Evolutionary conservation across 2,888 invertebrate species (phyloP), one percentile per base, ranked within the genome.

Genomic region (Acanthosepion pharaonis): DNA sequence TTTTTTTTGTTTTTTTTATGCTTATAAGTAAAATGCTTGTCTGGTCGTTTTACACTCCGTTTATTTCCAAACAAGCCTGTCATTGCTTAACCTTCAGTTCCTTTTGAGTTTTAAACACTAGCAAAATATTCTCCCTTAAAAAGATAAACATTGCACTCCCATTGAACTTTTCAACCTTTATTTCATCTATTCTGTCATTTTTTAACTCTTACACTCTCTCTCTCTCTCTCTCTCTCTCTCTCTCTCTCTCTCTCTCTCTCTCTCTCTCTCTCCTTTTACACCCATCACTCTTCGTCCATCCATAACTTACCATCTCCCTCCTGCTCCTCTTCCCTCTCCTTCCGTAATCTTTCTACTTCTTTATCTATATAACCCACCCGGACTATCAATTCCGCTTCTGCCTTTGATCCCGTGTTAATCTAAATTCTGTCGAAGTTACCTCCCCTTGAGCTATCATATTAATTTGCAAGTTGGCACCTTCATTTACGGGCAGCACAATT

Each of bases 391-490:
- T 78, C 1, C 78, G 78, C 78, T 33, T n/a, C 78, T 78, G 78
- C 15, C 78, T 78, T 78, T 78, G 78, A 78, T 78, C 78, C 33
- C 15, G 78, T 78, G 78, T 78, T 78, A 78, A 78, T 78, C 78
- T 78, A 78, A 11, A 11, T 78, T 78, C 78, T 15, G n/a, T 33
- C 78, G 78, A 33, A 33, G n/a, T 78, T 78, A 78, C n/a, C 78
- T 33, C n/a, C 78, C 78, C 78, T 78, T 78, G n/a, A 78, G 78
- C n/a, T 78, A 78, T n/a, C 78, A n/a, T 78, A 78, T 78, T 33
- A n/a, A n/a, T 78, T 78, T 78, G 78, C 78, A 78, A 33, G n/a
- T 78, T 78, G 5, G n/a, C 78, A n/a, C 78, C 78, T 78, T n/a
- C 11, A 78, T n/a, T 78, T 78, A 78, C 78, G n/a, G 78, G 11